Percentiles rank a stretch among this genome's conserved stretches.
These are phyloP conservation scores for Ammodytes marinus DNA, from an alignment of 2,113 vertebrate genomes.

Conservation along the genomic window DNA sequence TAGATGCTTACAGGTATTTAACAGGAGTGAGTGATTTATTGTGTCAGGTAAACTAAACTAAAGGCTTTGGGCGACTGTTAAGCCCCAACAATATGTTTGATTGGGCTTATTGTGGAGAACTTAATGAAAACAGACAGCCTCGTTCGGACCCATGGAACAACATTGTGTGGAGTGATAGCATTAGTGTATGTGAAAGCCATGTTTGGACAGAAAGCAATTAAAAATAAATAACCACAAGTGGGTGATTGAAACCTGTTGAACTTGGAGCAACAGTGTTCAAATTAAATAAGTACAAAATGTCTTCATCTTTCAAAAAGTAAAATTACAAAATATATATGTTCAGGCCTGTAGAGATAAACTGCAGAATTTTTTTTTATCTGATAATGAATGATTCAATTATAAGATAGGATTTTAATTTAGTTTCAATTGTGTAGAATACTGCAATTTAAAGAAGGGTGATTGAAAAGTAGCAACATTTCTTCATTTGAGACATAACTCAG, in stretches of 20 bases:
- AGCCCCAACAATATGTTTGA: constrained; percentile 26
- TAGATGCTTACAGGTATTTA: constrained; percentile 81
- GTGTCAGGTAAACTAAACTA: constrained; percentile 71
- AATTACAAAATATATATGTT: not conserved
- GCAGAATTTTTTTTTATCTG: not conserved
- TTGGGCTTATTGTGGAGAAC: constrained; percentile 42
- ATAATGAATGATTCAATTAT: not conserved
- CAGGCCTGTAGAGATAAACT: not conserved
- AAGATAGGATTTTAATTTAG: not conserved
- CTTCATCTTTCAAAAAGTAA: not conserved
- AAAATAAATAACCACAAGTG: constrained; percentile 6
- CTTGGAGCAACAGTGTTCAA: not conserved
- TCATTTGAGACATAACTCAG: not conserved
- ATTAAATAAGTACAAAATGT: not conserved
- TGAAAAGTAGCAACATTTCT: too few species aligned
- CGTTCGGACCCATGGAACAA: constrained; percentile 7
- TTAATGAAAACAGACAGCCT: constrained; percentile 35
- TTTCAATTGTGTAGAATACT: not conserved
- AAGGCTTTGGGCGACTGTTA: constrained; percentile 17
- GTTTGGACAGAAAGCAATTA: not conserved
- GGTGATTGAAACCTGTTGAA: not conserved
- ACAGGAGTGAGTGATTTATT: constrained; percentile 68
- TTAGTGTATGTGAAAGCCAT: not conserved
- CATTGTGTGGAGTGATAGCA: constrained; percentile 9
- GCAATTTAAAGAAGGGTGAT: too few species aligned